Evolutionary conservation across 92 coral and sea anemone genomes (phyloP).

Genomic region (Desmophyllum pertusum): DNA sequence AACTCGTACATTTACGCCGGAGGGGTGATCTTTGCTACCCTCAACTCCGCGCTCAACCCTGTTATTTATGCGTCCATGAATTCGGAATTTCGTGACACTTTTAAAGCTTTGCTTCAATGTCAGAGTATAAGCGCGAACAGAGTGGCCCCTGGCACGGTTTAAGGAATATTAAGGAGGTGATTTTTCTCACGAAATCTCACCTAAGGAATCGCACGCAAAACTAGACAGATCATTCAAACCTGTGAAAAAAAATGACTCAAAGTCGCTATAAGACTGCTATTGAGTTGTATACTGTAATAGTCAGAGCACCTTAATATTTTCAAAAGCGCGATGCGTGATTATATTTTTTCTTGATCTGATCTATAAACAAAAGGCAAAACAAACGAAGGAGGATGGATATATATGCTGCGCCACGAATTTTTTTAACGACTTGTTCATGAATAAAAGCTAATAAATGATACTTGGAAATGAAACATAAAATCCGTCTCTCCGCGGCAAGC

Average conservation of each 20-base stretch:
- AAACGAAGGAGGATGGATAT: not conserved
- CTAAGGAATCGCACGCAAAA: not conserved
- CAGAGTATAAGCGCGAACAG: conserved; percentile 30
- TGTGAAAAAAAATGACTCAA: not conserved
- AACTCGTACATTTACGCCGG: conserved; percentile 93
- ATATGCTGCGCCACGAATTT: not conserved
- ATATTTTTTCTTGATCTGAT: not conserved
- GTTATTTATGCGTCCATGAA: conserved; percentile 92
- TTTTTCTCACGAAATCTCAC: not conserved
- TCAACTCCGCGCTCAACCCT: conserved; percentile 91
- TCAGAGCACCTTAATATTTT: not conserved
- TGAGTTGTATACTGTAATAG: not conserved
- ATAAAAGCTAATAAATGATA: not conserved
- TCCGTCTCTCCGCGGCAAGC: not conserved
- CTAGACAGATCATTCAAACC: no score
- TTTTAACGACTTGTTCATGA: not conserved
- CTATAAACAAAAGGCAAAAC: not conserved
- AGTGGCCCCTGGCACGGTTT: conserved; percentile 38
- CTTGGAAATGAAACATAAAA: not conserved
- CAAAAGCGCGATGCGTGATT: not conserved
- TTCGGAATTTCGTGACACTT: conserved; percentile 84
- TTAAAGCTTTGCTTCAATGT: conserved; percentile 67
- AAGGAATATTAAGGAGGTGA: not conserved
- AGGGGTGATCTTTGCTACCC: conserved; percentile 86
- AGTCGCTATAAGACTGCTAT: no score